Evolutionary conservation across 2,113 vertebrate species (phyloP), one percentile per base, ranked within the genome.

Genomic region (Siphamia tubifer): DNA sequence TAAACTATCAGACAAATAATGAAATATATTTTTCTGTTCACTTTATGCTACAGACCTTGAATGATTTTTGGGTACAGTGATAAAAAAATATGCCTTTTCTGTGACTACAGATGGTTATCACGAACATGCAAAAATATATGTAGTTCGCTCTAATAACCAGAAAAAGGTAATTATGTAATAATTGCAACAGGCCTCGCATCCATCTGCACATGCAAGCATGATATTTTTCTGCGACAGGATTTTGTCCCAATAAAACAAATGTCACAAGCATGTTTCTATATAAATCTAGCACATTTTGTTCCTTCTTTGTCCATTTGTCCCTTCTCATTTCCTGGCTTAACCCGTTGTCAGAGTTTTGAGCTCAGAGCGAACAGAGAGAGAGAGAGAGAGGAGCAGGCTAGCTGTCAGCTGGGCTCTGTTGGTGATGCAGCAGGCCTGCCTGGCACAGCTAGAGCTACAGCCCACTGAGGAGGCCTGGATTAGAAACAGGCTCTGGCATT

Each of bases 401-500:
- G 74, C 79, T 78, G 86, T 90, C 84, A 82, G 84, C 81, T 86
- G 79, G 74, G 36, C 82, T 81, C 86, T 72, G 87, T 81, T 81
- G 79, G 83, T 84, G 80, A 51, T 89, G 45, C 79, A 82, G 81
- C 82, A 68, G 69, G 67, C 70, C 76, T 44, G 74, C 80, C 70
- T 89, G 77, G 87, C 77, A 89, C 81, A 79, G 78, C 73, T 15
- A 70, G 79, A 74, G 74, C 84, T 80, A 2, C 84, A 80, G 78
- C 84, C 83, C 86, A 86, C 86, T 80, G 87, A 88, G 84, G 69
- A 84, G 82, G 80, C 83, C 71, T 77, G 84, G 84, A 85, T 87
- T 88, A 88, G 86, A 86, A 84, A 84, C 82, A 80, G 73, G 74
- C 72, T 82, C 74, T 87, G 89, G 82, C 83, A 81, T 87, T 84